phyloP scores from a whole-genome alignment of 2,888 invertebrate species.

The Xanthorhoe spadicearia region DNA sequence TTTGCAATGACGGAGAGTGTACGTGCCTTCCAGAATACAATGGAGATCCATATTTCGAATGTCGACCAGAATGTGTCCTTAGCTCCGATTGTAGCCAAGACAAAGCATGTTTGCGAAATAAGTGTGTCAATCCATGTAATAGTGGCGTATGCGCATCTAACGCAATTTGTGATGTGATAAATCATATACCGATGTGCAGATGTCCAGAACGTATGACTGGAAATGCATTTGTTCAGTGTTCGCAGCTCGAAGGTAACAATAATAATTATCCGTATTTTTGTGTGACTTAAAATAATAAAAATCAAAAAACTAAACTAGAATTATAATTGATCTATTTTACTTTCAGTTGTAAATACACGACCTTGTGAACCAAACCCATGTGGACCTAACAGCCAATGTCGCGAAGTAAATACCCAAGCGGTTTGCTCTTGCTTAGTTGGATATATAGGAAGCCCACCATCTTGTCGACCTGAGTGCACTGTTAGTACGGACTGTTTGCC shows the following conservation, averaged over 20 bases:
- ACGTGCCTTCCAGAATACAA: conserved; percentile 86
- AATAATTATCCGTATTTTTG: neutral
- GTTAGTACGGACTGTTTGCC: conserved; percentile 90
- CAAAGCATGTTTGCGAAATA: conserved; percentile 87
- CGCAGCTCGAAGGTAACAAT: conserved; percentile 68
- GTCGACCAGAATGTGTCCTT: conserved; percentile 88
- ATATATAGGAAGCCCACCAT: conserved; percentile 90
- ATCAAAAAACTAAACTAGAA: conserved; percentile 6
- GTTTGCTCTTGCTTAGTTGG: conserved; percentile 89
- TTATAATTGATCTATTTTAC: conserved; percentile 15
- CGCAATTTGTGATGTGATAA: conserved; percentile 89
- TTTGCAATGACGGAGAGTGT: conserved; percentile 85
- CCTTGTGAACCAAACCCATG: conserved; percentile 87
- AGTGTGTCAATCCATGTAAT: conserved; percentile 89
- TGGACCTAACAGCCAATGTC: conserved; percentile 91
- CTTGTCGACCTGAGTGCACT: conserved; percentile 91
- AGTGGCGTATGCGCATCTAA: conserved; percentile 88
- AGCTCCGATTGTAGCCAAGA: conserved; percentile 87
- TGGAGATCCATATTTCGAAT: conserved; percentile 88
- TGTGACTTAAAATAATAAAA: neutral
- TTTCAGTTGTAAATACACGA: conserved; percentile 67
- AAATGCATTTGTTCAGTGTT: conserved; percentile 87
- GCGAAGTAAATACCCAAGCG: conserved; percentile 89
- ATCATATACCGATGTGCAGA: conserved; percentile 89
- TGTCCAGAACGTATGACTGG: conserved; percentile 88